Evolutionary conservation across 2,797 vertebrate species (phyloP).

Genomic region (Babyrousa celebensis): DNA sequence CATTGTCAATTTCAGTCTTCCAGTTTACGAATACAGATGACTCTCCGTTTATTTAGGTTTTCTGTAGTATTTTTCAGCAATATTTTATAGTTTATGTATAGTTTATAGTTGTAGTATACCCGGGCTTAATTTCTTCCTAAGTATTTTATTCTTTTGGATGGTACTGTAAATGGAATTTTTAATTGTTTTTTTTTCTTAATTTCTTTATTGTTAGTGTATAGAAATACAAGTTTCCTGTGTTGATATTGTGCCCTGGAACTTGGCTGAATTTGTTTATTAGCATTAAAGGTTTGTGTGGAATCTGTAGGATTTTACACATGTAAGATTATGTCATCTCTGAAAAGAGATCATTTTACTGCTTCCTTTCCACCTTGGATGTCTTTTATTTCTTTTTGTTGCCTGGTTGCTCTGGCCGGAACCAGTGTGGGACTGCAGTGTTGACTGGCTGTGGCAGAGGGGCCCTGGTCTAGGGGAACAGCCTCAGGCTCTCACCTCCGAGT

Average conservation of each 20-base stretch:
- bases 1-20: not conserved
- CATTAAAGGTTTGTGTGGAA: not conserved
- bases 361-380: not conserved
- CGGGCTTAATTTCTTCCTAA: too few species aligned
- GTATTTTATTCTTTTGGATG: too few species aligned
- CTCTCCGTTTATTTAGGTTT: too few species aligned
- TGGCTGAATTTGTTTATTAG: not conserved
- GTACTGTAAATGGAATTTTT: too few species aligned
- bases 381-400: not conserved
- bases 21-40: too few species aligned
- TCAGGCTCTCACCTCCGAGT: not conserved
- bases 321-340: not conserved
- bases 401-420: not conserved
- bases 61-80: too few species aligned
- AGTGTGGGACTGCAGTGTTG: not conserved
- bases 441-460: not conserved
- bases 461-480: not conserved
- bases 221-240: not conserved
- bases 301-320: not conserved
- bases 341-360: not conserved
- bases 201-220: not conserved
- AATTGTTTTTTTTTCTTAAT: not conserved
- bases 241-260: not conserved
- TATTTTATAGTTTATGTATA: too few species aligned
- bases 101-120: too few species aligned